phyloP scores from a whole-genome alignment of 2,888 invertebrate species.

The Plagodis pulveraria region DNA sequence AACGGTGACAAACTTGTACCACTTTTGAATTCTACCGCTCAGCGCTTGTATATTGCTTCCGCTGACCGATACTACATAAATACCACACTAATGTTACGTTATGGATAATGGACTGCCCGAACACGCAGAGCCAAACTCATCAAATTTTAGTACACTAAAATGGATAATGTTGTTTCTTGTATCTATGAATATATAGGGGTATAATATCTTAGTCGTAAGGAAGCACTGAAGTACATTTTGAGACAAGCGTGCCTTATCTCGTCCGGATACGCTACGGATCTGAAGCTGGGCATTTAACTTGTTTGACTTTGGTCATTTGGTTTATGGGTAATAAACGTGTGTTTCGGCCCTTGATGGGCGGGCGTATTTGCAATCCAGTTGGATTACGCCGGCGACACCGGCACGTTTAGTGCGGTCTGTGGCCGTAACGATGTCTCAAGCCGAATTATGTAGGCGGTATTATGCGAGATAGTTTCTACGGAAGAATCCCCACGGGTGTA shows the following conservation, averaged over 20 bases:
- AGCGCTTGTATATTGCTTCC: conserved; percentile 1
- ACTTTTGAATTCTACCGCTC: conserved; percentile 1
- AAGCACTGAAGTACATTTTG: conserved; percentile 4
- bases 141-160: conserved; percentile 11
- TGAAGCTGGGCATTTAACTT: conserved; percentile 21
- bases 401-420: conserved; percentile 30
- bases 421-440: conserved; percentile 11
- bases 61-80: conserved; percentile 3
- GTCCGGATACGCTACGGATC: conserved; percentile 9
- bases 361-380: conserved; percentile 18
- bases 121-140: neutral
- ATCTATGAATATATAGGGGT: neutral
- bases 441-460: conserved; percentile 19
- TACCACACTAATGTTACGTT: conserved; percentile 1
- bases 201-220: conserved; percentile 5
- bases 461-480: conserved; percentile 39
- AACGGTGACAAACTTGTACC: neutral
- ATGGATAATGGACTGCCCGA: neutral
- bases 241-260: conserved; percentile 22
- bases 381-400: conserved; percentile 13
- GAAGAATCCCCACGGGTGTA: conserved; percentile 43
- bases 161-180: neutral
- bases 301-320: conserved; percentile 22
- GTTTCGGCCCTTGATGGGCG: conserved; percentile 14
- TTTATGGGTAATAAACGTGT: conserved; percentile 26